Percentiles rank a stretch among this genome's conserved stretches.
These are phyloP conservation scores for Zygogramma bicolorata DNA, from an alignment of 2,888 invertebrate species.

Conservation along the genomic window DNA sequence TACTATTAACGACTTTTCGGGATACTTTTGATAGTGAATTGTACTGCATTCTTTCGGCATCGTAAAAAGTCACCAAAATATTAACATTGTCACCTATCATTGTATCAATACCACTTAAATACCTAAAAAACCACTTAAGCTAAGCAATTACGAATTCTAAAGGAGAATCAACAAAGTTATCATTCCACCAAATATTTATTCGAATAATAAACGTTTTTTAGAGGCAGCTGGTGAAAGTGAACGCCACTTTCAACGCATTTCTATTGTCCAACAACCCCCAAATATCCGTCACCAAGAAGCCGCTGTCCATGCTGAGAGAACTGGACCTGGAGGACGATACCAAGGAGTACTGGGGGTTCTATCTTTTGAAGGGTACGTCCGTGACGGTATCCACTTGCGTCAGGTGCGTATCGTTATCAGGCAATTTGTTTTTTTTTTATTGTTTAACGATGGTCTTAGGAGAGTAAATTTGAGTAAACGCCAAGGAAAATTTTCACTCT, in stretches of 20 bases:
- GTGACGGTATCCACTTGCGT: conserved; percentile 83
- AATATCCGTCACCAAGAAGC: conserved; percentile 71
- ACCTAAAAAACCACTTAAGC: not conserved
- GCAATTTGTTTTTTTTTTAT: too few species aligned
- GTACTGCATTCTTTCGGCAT: too few species aligned
- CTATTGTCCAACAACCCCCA: conserved; percentile 74
- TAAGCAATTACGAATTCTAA: not conserved
- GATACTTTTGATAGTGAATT: too few species aligned
- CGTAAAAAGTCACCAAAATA: too few species aligned
- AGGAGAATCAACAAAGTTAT: not conserved
- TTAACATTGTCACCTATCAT: not conserved
- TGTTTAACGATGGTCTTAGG: not conserved
- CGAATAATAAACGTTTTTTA: too few species aligned
- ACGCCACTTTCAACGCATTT: conserved; percentile 83
- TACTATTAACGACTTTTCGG: too few species aligned
- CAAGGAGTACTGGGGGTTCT: conserved; percentile 89
- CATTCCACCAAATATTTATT: not conserved
- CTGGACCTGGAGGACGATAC: conserved; percentile 81
- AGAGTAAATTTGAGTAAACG: not conserved
- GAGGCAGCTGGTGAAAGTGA: conserved; percentile 78
- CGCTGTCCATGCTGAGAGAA: conserved; percentile 78
- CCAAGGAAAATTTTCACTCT: not conserved
- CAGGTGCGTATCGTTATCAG: conserved; percentile 68
- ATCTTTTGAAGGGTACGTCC: conserved; percentile 78
- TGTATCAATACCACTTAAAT: not conserved